Evolutionary conservation across 2,113 vertebrate genomes (phyloP).

Genomic region (Corythoichthys haematopterus): DNA sequence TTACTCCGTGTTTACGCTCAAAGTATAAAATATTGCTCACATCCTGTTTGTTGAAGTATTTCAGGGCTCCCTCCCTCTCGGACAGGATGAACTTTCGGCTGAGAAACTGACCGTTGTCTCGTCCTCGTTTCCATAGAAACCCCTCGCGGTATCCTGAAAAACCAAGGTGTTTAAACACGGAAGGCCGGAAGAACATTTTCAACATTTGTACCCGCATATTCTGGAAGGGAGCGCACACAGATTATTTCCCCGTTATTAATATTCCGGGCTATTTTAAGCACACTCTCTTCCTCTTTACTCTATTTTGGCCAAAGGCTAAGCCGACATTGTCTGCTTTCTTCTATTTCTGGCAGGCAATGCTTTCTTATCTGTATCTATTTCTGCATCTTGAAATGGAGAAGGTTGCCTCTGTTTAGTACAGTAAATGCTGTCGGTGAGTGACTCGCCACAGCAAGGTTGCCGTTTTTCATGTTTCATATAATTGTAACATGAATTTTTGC

Average conservation of each 20-base stretch:
- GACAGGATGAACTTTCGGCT: conserved; percentile 91
- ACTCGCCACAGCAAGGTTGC: not conserved
- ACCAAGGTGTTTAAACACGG: conserved; percentile 1
- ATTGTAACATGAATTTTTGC: not conserved
- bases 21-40: conserved; percentile 65
- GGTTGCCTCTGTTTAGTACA: not conserved
- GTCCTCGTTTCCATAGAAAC: conserved; percentile 91
- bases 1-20: not conserved
- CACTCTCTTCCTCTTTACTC: conserved; percentile 15
- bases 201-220: not conserved
- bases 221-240: conserved; percentile 6
- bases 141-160: conserved; percentile 88
- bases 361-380: conserved; percentile 40
- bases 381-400: not conserved
- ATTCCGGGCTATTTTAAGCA: conserved; percentile 31
- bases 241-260: conserved; percentile 34
- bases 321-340: conserved; percentile 14
- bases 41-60: conserved; percentile 94
- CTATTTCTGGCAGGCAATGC: conserved; percentile 13
- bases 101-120: conserved; percentile 92
- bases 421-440: not conserved
- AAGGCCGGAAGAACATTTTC: conserved; percentile 14
- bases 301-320: conserved; percentile 33
- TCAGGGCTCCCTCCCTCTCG: conserved; percentile 87
- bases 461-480: not conserved